Conservation (phyloP, 2,888 invertebrate genomes). For the Pherbina coryleti region DNA sequence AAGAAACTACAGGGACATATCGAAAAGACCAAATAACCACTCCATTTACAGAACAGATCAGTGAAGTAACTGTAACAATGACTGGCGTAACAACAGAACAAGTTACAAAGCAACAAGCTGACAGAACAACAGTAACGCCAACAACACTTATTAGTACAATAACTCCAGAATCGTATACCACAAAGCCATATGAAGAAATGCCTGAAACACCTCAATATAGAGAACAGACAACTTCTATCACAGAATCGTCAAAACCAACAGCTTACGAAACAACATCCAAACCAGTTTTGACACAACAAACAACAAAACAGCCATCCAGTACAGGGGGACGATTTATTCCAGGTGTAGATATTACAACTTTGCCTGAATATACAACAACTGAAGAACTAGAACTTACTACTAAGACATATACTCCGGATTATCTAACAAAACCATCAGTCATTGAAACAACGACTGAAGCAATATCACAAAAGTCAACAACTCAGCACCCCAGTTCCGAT, state of each 20-base stretch:
- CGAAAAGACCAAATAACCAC: not conserved
- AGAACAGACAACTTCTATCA: not conserved
- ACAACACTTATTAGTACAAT: not conserved
- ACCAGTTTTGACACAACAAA: too few relatives aligned
- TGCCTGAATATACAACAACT: not conserved
- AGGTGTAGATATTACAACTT: not conserved
- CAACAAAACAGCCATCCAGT: not conserved
- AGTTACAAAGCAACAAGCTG: not conserved
- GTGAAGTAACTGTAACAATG: not conserved
- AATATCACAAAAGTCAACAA: too few relatives aligned
- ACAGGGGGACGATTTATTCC: not conserved
- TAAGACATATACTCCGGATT: not conserved
- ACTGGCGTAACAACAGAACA: not conserved
- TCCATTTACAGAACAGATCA: not conserved
- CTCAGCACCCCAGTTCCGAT: too few relatives aligned
- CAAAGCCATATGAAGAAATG: not conserved
- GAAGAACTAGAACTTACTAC: not conserved
- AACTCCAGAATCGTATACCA: not conserved
- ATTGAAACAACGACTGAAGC: not conserved
- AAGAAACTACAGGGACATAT: conserved; percentile 5
- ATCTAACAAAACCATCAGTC: not conserved
- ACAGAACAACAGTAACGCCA: not conserved
- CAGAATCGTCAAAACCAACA: not conserved
- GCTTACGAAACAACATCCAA: too few relatives aligned
- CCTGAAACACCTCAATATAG: too few relatives aligned